Conservation (phyloP, 2,113 vertebrate species). For the Mesitornis unicolor region DNA sequence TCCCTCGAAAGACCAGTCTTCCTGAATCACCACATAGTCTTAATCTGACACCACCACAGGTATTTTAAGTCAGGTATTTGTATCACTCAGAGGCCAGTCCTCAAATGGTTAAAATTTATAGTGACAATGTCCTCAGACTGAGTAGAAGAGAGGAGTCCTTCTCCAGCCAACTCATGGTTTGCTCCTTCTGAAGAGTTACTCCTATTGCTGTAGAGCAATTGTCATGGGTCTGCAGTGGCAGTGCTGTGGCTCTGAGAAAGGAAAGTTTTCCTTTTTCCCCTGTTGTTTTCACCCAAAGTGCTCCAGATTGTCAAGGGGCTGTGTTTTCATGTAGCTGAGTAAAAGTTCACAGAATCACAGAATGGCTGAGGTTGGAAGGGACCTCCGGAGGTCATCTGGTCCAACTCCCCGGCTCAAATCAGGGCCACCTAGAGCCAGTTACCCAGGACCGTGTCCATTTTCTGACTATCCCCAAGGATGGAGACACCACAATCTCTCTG, state of each 20-base stretch:
- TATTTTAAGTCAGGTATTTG: neutral
- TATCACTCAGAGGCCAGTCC: neutral
- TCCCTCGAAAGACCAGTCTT: neutral
- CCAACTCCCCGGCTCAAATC: neutral
- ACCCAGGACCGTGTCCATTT: rapidly evolving
- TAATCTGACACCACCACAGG: neutral
- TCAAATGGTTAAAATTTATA: neutral
- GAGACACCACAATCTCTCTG: neutral
- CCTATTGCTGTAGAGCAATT: neutral
- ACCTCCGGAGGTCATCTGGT: neutral
- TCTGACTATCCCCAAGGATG: neutral
- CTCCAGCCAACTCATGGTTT: neutral
- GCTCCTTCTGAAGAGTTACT: neutral
- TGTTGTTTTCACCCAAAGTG: neutral
- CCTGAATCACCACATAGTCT: neutral
- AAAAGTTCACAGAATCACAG: neutral
- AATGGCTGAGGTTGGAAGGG: neutral
- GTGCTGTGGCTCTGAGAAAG: neutral
- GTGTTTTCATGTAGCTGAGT: neutral
- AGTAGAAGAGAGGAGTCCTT: neutral
- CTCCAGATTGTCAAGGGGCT: neutral
- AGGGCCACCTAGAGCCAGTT: neutral
- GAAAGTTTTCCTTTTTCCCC: neutral
- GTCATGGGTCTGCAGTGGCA: neutral
- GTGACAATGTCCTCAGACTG: rapidly evolving